Percentiles rank a stretch among this genome's conserved stretches.
Conservation (phyloP, 2,797 vertebrate species). For the Pantherophis vulpinus region DNA sequence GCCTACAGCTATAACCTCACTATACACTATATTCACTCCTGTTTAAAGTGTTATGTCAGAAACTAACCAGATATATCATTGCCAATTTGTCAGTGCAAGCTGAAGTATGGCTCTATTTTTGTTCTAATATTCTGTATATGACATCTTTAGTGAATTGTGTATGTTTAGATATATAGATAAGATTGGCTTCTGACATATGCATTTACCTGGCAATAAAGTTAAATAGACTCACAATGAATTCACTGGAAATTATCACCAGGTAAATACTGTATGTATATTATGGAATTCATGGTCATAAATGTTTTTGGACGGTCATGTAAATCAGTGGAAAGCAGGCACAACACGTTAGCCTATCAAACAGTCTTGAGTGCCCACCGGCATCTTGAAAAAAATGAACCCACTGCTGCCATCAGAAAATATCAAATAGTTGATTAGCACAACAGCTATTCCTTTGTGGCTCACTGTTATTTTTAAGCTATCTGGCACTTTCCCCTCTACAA, state of each 20-base stretch:
- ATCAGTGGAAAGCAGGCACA: not conserved
- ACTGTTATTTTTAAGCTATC: not conserved
- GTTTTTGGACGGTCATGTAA: not conserved
- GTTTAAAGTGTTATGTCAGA: not conserved
- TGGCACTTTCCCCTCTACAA: not conserved
- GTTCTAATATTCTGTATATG: not conserved
- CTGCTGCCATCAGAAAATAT: not conserved
- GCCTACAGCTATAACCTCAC: not conserved
- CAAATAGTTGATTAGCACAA: not conserved
- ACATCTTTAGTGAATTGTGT: not conserved
- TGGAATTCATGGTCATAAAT: not conserved
- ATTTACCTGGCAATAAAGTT: not conserved
- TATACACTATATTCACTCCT: not conserved
- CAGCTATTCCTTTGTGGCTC: not conserved
- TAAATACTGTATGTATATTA: not conserved
- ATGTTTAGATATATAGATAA: not conserved
- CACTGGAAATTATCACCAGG: not conserved
- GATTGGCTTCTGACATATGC: not conserved
- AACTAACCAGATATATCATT: not conserved
- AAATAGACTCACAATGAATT: not conserved
- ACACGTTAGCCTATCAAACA: not conserved
- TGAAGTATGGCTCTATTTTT: not conserved
- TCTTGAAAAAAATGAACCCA: not conserved
- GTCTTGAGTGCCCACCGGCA: not conserved
- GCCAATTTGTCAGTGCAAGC: not conserved